These are phyloP conservation scores for Temnothorax unifasciatus DNA, from an alignment of 2,888 invertebrate species.

Conservation along the genomic window DNA sequence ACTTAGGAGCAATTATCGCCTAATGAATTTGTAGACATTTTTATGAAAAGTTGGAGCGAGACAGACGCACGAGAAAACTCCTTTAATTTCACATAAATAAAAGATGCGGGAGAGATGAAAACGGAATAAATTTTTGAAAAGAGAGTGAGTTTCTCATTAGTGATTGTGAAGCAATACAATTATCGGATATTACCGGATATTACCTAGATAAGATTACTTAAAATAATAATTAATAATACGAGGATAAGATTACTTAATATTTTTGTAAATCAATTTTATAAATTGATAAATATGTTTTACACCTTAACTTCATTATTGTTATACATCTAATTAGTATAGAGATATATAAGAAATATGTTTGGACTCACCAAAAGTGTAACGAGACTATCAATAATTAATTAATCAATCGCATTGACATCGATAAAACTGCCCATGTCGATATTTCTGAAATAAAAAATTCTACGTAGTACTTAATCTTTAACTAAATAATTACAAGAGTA, in stretches of 20 bases:
- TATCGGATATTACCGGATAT: background rate
- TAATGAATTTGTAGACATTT: background rate
- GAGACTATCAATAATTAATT: slow-evolving; percentile 8
- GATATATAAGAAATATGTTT: background rate
- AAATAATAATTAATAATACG: no score
- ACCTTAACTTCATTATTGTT: background rate
- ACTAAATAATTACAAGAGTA: background rate
- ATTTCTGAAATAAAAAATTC: slow-evolving; percentile 10
- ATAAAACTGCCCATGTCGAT: background rate
- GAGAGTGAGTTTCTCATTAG: background rate
- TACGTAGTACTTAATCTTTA: background rate
- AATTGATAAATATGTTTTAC: background rate
- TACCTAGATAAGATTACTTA: slow-evolving; percentile 14
- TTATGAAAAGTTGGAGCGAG: background rate
- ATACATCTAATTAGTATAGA: background rate
- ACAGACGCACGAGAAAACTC: background rate
- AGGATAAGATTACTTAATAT: slow-evolving; percentile 13
- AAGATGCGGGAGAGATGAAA: background rate
- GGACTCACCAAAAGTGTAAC: background rate
- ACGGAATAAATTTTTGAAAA: background rate
- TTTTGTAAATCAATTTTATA: slow-evolving; percentile 4
- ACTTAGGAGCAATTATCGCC: background rate
- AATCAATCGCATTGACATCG: background rate
- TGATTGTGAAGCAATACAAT: background rate
- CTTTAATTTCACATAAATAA: slow-evolving; percentile 6